Conservation (phyloP, 2,797 vertebrate genomes). For the Sebastiscus albofasciatus region DNA sequence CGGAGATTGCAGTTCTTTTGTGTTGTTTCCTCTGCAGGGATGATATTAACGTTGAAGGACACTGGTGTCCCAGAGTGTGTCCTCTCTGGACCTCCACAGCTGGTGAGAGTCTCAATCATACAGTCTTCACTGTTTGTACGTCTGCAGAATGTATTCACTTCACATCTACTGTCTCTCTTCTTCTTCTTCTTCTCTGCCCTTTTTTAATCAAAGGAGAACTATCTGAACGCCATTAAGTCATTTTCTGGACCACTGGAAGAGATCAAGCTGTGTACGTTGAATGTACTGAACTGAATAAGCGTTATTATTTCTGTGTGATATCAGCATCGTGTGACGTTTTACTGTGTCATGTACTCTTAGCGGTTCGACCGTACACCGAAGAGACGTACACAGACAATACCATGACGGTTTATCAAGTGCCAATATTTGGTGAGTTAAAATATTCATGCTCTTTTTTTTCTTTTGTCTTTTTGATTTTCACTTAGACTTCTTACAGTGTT, state of each 20-base stretch:
- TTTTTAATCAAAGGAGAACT: constrained; percentile 82
- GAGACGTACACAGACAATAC: constrained; percentile 88
- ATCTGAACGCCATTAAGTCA: constrained; percentile 87
- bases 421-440: constrained; percentile 85
- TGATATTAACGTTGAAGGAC: constrained; percentile 93
- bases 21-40: constrained; percentile 80
- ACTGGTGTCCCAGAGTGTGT: constrained; percentile 89
- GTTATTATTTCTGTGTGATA: fast-evolving
- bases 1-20: not conserved
- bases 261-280: constrained; percentile 88
- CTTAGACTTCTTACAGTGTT: not conserved
- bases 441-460: no score
- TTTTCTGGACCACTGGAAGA: constrained; percentile 91
- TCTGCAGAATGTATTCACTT: no score
- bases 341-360: constrained; percentile 58
- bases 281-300: fast-evolving
- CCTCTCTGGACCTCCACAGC: constrained; percentile 92
- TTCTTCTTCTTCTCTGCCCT: not conserved
- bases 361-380: constrained; percentile 87
- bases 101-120: constrained; percentile 82
- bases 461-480: not conserved
- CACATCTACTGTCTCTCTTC: not conserved
- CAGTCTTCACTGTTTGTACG: no score
- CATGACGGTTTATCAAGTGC: constrained; percentile 90
- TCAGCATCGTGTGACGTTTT: not conserved